Percentiles rank a stretch among this genome's conserved stretches.
Evolutionary conservation across 1,140 invertebrate genomes (phyloP).

Genomic region (Alviniconcha marisindica): DNA sequence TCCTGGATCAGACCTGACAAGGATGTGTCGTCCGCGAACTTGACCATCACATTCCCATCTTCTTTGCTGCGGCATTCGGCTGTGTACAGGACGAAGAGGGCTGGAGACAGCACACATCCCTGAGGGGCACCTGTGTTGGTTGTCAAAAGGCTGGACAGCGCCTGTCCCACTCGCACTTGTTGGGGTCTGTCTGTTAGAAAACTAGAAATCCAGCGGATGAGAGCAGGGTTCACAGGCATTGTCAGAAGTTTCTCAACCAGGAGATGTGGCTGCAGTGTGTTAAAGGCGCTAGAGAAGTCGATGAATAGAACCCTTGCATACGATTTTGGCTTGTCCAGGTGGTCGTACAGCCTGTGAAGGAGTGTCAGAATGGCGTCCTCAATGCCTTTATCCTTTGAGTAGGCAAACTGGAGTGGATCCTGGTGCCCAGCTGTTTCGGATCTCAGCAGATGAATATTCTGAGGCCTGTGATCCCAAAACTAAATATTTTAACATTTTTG

Average conservation of each 20-base stretch:
- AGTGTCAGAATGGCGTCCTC: constrained; percentile 11
- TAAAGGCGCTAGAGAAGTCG: constrained; percentile 8
- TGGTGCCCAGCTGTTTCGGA: not conserved
- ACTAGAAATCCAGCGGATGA: not conserved
- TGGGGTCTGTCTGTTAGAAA: not conserved
- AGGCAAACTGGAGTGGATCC: constrained; percentile 7
- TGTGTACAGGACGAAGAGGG: not conserved
- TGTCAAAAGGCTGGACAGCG: not conserved
- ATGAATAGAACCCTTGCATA: not conserved
- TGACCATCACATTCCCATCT: not conserved
- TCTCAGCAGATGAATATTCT: not conserved
- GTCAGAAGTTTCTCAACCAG: constrained; percentile 6
- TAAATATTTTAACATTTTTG: too few species aligned
- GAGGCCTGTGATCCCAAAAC: too few species aligned
- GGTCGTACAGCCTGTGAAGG: not conserved
- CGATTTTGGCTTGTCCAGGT: constrained; percentile 8
- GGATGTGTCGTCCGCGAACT: constrained; percentile 4
- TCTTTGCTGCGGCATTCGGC: not conserved
- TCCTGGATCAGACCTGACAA: not conserved
- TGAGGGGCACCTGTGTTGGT: constrained; percentile 14
- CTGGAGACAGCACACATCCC: constrained; percentile 1
- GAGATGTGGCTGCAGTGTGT: constrained; percentile 18
- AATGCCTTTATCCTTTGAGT: not conserved
- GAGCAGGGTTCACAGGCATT: not conserved
- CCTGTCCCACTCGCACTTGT: not conserved